phyloP scores from a whole-genome alignment of 1,140 invertebrate species.

The Palaemon carinicauda region DNA sequence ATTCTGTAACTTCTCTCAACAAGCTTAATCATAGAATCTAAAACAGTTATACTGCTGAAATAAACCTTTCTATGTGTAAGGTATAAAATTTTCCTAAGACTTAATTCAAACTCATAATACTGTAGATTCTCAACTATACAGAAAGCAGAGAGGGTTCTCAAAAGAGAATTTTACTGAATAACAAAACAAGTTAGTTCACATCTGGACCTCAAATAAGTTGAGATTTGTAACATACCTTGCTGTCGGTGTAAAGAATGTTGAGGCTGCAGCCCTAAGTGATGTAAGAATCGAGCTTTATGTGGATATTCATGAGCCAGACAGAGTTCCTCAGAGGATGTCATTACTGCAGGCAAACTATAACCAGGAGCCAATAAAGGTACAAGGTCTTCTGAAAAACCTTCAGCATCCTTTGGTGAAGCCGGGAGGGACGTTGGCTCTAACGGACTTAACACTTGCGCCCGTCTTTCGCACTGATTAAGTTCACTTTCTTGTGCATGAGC shows the following conservation, averaged over 20 bases:
- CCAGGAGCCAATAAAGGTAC: slow-evolving; percentile 42
- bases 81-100: too few species aligned
- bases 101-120: too few species aligned
- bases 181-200: not conserved
- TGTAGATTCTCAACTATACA: too few species aligned
- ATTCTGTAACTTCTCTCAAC: too few species aligned
- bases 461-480: slow-evolving; percentile 38
- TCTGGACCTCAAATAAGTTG: not conserved
- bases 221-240: slow-evolving; percentile 3
- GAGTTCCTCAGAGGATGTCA: slow-evolving; percentile 39
- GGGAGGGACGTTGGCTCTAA: slow-evolving; percentile 34
- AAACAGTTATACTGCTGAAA: too few species aligned
- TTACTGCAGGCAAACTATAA: slow-evolving; percentile 17
- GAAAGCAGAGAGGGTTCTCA: too few species aligned
- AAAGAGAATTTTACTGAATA: too few species aligned
- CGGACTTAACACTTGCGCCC: slow-evolving; percentile 33
- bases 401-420: slow-evolving; percentile 24
- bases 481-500: slow-evolving; percentile 44
- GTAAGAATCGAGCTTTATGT: slow-evolving; percentile 44
- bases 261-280: slow-evolving; percentile 41
- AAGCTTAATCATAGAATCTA: too few species aligned
- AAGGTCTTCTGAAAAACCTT: slow-evolving; percentile 34
- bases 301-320: slow-evolving; percentile 47
- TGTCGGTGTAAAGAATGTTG: slow-evolving; percentile 47
- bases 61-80: too few species aligned